Percentiles rank a stretch among this genome's conserved stretches.
Evolutionary conservation across 2,797 vertebrate genomes (phyloP).

Genomic region (Ficedula albicollis): DNA sequence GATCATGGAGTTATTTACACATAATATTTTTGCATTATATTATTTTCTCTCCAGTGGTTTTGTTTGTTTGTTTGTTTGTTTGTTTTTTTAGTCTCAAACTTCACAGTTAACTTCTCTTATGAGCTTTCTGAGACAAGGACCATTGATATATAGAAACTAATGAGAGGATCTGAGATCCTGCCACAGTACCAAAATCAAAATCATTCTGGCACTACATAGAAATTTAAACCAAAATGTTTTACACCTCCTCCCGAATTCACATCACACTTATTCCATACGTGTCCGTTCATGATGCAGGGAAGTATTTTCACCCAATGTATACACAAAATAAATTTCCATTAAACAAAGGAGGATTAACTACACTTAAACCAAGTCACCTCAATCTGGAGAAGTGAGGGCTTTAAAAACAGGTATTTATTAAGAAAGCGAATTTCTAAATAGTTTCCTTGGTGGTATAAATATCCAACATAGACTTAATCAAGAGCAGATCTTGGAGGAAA

Average conservation of each 20-base stretch:
- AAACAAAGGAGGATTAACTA: background rate
- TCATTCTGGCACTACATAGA: background rate
- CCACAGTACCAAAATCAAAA: background rate
- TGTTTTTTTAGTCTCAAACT: background rate
- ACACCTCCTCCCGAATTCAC: background rate
- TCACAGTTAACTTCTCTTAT: background rate
- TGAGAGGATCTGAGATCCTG: background rate
- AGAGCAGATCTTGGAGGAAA: slow-evolving; percentile 41
- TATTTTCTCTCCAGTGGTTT: background rate
- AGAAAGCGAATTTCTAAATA: slow-evolving; percentile 25
- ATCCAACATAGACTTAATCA: slow-evolving; percentile 52
- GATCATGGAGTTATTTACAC: background rate
- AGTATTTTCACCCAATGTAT: background rate
- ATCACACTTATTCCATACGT: background rate
- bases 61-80: background rate
- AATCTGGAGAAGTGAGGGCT: background rate
- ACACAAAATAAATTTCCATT: background rate
- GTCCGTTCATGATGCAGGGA: background rate
- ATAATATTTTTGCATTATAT: background rate
- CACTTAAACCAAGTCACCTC: background rate
- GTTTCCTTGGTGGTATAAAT: background rate
- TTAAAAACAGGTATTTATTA: slow-evolving; percentile 45
- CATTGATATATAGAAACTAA: background rate
- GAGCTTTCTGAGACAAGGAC: background rate
- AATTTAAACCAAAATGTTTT: slow-evolving; percentile 20